These are phyloP conservation scores for Mythimna ferrago DNA, from an alignment of 2,888 invertebrate species.

Conservation along the genomic window DNA sequence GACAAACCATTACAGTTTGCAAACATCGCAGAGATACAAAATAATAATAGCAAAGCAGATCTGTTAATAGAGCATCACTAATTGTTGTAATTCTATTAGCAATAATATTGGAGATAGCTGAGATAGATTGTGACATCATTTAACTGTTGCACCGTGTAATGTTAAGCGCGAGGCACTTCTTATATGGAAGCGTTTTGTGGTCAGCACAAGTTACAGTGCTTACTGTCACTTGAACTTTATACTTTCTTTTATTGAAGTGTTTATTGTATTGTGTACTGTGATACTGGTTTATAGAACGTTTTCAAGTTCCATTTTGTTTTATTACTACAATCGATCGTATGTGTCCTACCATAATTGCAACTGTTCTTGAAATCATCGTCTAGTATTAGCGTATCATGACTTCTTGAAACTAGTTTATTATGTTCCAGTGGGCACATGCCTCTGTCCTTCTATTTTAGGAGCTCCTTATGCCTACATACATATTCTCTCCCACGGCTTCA, in stretches of 20 bases:
- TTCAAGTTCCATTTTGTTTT: not conserved
- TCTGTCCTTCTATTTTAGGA: too few species aligned
- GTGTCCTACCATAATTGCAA: too few species aligned
- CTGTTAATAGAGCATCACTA: conserved; percentile 43
- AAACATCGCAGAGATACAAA: conserved; percentile 18
- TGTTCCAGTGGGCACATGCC: not conserved
- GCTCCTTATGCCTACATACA: not conserved
- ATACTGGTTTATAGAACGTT: not conserved
- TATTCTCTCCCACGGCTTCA: conserved; percentile 46
- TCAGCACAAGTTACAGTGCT: not conserved
- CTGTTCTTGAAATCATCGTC: not conserved
- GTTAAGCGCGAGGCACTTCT: not conserved
- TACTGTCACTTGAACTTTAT: not conserved
- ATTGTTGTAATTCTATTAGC: conserved; percentile 43
- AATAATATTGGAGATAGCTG: conserved; percentile 16
- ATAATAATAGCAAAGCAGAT: conserved; percentile 22
- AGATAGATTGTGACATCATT: conserved; percentile 16
- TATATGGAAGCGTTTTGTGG: not conserved
- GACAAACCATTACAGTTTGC: conserved; percentile 4
- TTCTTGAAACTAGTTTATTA: not conserved
- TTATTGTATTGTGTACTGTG: not conserved
- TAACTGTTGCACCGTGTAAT: conserved; percentile 7
- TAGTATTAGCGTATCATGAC: not conserved
- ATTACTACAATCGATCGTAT: not conserved
- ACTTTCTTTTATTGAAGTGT: not conserved